phyloP scores from a whole-genome alignment of 2,113 vertebrate genomes.

The Zosterops hypoxanthus region DNA sequence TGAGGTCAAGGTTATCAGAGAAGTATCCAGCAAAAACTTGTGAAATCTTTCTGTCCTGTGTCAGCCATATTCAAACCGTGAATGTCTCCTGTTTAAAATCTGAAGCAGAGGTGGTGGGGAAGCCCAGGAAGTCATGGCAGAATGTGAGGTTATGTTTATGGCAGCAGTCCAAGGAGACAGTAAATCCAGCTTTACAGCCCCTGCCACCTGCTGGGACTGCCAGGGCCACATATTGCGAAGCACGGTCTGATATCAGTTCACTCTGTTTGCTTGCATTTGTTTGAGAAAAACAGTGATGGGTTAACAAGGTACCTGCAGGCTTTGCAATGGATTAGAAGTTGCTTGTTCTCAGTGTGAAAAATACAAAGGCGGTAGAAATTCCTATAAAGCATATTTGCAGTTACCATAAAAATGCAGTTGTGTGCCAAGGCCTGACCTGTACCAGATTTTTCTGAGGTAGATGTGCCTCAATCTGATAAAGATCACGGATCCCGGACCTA shows the following conservation, averaged over 20 bases:
- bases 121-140: neutral
- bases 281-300: neutral
- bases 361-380: neutral
- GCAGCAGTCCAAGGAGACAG: conserved; percentile 5
- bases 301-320: neutral
- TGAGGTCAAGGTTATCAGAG: neutral
- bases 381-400: neutral
- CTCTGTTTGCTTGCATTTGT: neutral
- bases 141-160: neutral
- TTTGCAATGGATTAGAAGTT: neutral
- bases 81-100: neutral
- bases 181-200: conserved; percentile 39
- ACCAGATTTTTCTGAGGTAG: neutral
- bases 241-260: neutral
- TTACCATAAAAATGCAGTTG: neutral
- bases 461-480: neutral
- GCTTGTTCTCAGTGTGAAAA: neutral
- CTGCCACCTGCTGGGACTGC: neutral
- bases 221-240: neutral
- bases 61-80: neutral
- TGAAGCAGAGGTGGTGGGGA: neutral
- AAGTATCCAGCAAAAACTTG: neutral
- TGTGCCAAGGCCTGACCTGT: neutral
- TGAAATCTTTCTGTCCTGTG: neutral
- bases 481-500: neutral